Conservation (phyloP, 2,113 vertebrate species). For the Corvus moneduloides region DNA sequence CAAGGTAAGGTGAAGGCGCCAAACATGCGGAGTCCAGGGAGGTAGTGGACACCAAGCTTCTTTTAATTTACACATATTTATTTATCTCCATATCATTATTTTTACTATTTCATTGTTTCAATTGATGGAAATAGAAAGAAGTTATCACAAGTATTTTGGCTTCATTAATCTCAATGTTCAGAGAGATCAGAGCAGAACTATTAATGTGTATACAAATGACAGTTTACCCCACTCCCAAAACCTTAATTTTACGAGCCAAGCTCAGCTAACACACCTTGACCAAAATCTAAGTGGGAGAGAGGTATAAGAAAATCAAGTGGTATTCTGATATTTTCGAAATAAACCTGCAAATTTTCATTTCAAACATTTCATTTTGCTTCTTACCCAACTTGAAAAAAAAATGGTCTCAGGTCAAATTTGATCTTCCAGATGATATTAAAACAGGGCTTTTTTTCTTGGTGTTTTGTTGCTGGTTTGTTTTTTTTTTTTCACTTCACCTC, state of each 20-base stretch:
- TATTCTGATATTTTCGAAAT: conserved; percentile 31
- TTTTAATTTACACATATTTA: not conserved
- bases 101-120: not conserved
- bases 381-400: not conserved
- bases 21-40: fast-evolving
- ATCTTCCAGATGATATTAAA: not conserved
- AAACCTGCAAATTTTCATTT: conserved; percentile 39
- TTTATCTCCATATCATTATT: not conserved
- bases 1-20: not conserved
- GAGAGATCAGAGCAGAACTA: not conserved
- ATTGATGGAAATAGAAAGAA: not conserved
- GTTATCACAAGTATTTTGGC: not conserved
- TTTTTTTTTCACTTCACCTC: not conserved
- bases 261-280: not conserved
- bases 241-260: not conserved
- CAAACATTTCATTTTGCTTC: conserved; percentile 1
- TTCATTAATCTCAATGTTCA: not conserved
- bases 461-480: not conserved
- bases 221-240: not conserved
- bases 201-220: not conserved
- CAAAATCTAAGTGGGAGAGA: not conserved
- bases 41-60: not conserved
- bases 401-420: not conserved
- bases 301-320: conserved; percentile 11
- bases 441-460: not conserved